A percentile compares a stretch with the other conserved stretches of the same genome.
These are phyloP conservation scores for Lepisosteus oculatus DNA, from an alignment of 2,113 vertebrate genomes.

Conservation along the genomic window DNA sequence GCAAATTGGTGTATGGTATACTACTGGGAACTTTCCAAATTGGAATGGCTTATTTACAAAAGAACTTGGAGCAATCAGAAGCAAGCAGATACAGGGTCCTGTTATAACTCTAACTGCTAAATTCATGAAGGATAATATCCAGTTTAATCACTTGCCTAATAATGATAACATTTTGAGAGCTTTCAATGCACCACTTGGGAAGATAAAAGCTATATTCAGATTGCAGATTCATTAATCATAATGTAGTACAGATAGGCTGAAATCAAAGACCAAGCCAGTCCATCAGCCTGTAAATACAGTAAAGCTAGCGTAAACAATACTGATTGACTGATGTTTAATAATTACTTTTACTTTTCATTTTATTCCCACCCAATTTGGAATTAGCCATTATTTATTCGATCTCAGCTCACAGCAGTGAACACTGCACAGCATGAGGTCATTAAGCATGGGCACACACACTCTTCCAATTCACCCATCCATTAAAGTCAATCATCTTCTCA, in stretches of 20 bases:
- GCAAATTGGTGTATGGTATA: background rate
- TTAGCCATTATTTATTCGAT: too few relatives aligned
- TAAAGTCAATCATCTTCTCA: too few relatives aligned
- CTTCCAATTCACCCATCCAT: too few relatives aligned
- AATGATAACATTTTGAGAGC: conserved; percentile 18
- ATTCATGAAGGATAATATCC: conserved; percentile 11
- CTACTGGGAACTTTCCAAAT: background rate
- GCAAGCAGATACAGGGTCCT: conserved; percentile 5
- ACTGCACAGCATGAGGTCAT: too few relatives aligned
- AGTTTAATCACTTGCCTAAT: conserved; percentile 6
- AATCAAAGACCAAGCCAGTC: conserved; percentile 5
- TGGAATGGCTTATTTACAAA: background rate
- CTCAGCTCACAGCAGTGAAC: too few relatives aligned
- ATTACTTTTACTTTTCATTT: too few relatives aligned
- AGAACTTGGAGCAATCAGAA: background rate
- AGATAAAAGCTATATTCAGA: background rate
- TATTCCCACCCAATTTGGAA: too few relatives aligned
- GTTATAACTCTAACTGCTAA: conserved; percentile 1
- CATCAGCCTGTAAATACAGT: background rate
- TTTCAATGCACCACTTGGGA: conserved; percentile 11
- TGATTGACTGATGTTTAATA: too few relatives aligned
- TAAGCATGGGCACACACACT: too few relatives aligned
- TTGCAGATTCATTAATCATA: conserved; percentile 14
- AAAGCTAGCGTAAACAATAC: too few relatives aligned
- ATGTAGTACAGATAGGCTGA: background rate